phyloP scores from a whole-genome alignment of 1,140 invertebrate species.

The Hormaphis cornu region DNA sequence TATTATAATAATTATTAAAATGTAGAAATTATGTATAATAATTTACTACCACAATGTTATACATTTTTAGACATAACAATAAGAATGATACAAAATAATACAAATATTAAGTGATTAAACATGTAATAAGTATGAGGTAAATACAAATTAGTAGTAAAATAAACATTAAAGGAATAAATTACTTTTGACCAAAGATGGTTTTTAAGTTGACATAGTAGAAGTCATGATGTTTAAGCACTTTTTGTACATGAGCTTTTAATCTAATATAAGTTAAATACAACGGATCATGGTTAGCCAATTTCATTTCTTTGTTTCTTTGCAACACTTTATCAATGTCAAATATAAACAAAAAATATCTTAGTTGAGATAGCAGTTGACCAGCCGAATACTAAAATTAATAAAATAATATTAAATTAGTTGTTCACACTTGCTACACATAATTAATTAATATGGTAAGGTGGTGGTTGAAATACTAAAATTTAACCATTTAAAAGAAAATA shows the following conservation, averaged over 20 bases:
- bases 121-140: too few relatives aligned
- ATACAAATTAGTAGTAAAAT: not conserved
- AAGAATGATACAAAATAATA: not conserved
- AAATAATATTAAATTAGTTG: not conserved
- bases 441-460: too few relatives aligned
- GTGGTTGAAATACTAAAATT: too few relatives aligned
- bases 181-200: not conserved
- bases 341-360: conserved; percentile 28
- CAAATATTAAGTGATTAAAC: too few relatives aligned
- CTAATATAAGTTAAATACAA: conserved; percentile 4
- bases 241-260: conserved; percentile 12
- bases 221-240: conserved; percentile 26
- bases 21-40: too few relatives aligned
- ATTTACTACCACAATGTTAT: too few relatives aligned
- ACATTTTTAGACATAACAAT: too few relatives aligned
- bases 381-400: conserved; percentile 19
- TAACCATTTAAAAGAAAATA: too few relatives aligned
- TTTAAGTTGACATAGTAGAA: conserved; percentile 28
- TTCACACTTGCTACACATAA: not conserved
- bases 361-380: not conserved
- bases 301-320: not conserved
- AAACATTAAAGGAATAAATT: not conserved
- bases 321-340: conserved; percentile 28
- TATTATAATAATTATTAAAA: too few relatives aligned
- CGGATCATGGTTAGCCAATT: not conserved